These are phyloP conservation scores for Datnioides undecimradiatus DNA, from an alignment of 2,113 vertebrate species.

Conservation along the genomic window DNA sequence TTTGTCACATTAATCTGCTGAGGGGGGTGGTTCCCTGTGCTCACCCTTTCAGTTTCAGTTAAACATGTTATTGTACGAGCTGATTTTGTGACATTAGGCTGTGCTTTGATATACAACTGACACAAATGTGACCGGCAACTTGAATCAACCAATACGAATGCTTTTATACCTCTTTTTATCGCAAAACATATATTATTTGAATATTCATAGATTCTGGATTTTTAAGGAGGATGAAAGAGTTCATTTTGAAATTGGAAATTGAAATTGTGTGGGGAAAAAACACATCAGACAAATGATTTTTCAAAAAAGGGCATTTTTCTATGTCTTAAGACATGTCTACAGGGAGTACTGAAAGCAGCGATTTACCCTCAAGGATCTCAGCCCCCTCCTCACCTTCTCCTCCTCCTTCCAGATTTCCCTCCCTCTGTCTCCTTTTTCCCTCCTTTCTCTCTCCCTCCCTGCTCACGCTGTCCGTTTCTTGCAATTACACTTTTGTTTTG, in stretches of 20 bases:
- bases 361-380: neutral
- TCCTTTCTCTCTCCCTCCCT: conserved; percentile 43
- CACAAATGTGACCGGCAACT: neutral
- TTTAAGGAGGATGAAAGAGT: neutral
- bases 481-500: conserved; percentile 31
- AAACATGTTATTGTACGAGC: no score
- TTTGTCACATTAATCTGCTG: neutral
- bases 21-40: neutral
- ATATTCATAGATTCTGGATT: neutral
- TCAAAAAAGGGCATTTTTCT: neutral
- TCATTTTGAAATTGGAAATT: neutral
- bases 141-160: no score
- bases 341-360: conserved; percentile 14
- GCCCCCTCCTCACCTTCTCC: conserved; percentile 20
- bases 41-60: no score
- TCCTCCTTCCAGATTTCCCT: conserved; percentile 47
- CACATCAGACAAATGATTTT: neutral
- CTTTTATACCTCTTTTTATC: no score
- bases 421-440: conserved; percentile 52
- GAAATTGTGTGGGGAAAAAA: neutral
- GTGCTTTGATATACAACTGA: neutral
- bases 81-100: neutral
- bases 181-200: no score
- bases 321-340: neutral
- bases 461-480: neutral